These are phyloP conservation scores for Drosophila truncata DNA, from an alignment of 1,140 invertebrate species.

Conservation along the genomic window DNA sequence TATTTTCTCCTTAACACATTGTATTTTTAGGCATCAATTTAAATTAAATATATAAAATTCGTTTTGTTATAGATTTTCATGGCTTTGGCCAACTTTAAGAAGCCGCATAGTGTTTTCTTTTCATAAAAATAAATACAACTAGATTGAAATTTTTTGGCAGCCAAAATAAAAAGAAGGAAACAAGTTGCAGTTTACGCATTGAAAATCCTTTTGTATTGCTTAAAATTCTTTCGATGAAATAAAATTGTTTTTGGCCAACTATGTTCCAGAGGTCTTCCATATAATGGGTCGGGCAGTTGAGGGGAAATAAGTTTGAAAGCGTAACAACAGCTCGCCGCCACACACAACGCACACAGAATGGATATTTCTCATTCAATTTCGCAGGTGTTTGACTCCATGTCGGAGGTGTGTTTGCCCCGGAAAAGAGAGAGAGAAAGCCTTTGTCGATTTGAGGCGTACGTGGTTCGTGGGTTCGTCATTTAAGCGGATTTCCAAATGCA, in stretches of 20 bases:
- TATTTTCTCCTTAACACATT: no score
- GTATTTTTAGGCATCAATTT: not conserved
- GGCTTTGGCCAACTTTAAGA: not conserved
- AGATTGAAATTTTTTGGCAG: conserved; percentile 23
- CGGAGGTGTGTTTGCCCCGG: conserved; percentile 35
- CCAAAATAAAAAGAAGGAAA: conserved; percentile 15
- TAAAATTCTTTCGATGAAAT: conserved; percentile 66
- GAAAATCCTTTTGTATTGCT: conserved; percentile 67
- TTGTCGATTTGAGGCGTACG: conserved; percentile 67
- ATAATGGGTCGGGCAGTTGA: not conserved
- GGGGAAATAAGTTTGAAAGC: conserved; percentile 61
- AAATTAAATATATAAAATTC: not conserved
- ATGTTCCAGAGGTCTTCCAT: conserved; percentile 29
- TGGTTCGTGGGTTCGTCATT: conserved; percentile 48
- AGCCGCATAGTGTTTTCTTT: not conserved
- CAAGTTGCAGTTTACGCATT: conserved; percentile 43
- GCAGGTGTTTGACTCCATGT: conserved; percentile 72
- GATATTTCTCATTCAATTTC: conserved; percentile 80
- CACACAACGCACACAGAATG: conserved; percentile 59
- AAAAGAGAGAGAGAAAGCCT: conserved; percentile 42
- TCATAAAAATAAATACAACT: not conserved
- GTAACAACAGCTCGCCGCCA: conserved; percentile 25
- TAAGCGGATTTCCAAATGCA: conserved; percentile 55
- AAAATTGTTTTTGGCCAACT: conserved; percentile 76
- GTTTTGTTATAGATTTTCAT: not conserved